Evolutionary conservation across 2,888 invertebrate species (phyloP).

Genomic region (Amphipoea lucens): DNA sequence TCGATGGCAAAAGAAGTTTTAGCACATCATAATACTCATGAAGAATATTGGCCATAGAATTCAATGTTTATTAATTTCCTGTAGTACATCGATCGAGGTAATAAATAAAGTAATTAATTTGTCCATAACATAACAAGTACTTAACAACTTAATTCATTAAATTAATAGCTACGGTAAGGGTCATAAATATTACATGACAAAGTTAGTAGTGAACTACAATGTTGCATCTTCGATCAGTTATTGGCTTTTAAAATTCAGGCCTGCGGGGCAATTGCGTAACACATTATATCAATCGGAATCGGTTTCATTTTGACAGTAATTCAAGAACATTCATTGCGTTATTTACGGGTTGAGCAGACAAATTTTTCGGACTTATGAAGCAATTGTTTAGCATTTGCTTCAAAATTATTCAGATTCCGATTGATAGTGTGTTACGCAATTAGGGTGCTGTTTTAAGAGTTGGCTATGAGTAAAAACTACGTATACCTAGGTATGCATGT

Average conservation of each 20-base stretch:
- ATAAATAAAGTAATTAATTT: constrained; percentile 20
- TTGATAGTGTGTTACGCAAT: too few relatives aligned
- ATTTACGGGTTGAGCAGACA: too few relatives aligned
- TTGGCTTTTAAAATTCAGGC: background rate
- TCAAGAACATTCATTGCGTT: too few relatives aligned
- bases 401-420: too few relatives aligned
- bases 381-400: too few relatives aligned
- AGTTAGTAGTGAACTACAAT: constrained; percentile 14
- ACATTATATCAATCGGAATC: too few relatives aligned
- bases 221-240: constrained; percentile 9
- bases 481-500: too few relatives aligned
- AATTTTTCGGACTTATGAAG: too few relatives aligned
- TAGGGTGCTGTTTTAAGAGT: too few relatives aligned
- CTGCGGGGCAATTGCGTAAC: too few relatives aligned
- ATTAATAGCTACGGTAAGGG: background rate
- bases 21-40: background rate
- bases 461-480: background rate
- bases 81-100: background rate
- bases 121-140: background rate
- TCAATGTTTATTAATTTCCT: background rate
- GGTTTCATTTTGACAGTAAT: too few relatives aligned
- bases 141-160: constrained; percentile 12
- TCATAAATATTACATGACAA: constrained; percentile 22
- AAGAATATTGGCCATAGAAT: background rate
- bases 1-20: too few relatives aligned